Base-by-base conservation (phyloP, 2,888 invertebrate species). In the Cephus pygmeus region DNA sequence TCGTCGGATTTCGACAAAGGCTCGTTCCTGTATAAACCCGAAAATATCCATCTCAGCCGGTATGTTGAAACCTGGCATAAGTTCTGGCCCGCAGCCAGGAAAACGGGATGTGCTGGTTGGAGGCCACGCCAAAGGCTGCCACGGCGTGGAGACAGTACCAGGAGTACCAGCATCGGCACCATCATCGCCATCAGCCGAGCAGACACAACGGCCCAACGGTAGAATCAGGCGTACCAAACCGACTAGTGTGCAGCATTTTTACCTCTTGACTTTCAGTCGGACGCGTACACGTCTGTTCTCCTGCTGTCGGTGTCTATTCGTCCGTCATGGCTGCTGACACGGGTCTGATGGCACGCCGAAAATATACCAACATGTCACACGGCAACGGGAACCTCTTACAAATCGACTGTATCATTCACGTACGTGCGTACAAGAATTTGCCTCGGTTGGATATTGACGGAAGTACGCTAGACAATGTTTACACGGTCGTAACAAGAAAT, bases 31-130 rank as follows among this genome's bases (percentile, higher is more conserved):
- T 74, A 74, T 74, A 88, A 87, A 88, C 89, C 90, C 90, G 89
- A 91, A 91, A 91, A 91, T 91, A 91, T 90, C 90, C 89, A 88
- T 89, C 89, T 88, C 87, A 88, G 87, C 82, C 80, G 83, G 88
- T 89, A 90, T 90, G 90, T 90, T 86, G 90, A 90, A 90, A 90
- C 88, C 89, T 90, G 90, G 90, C 90, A 90, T 88, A 89, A 90
- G 90, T 88, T 87, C 85, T 91, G 91, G 91, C 90, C 82, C 34
- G 69, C 34, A 79, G 88, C 91, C 91, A 90, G 79, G 79, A 80
- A 81, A 81, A 80, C 81, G 74, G 36, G 75, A 74, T 15, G 68
- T 34, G 35, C 56, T 34, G 34, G n/a, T n/a, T 30, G 69, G 75
- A 40, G 31, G 77, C 73, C 30, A 34, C 36, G 36, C 36, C 35